Evolutionary conservation across 2,113 vertebrate genomes (phyloP).

Genomic region (Crotalus horridus): DNA sequence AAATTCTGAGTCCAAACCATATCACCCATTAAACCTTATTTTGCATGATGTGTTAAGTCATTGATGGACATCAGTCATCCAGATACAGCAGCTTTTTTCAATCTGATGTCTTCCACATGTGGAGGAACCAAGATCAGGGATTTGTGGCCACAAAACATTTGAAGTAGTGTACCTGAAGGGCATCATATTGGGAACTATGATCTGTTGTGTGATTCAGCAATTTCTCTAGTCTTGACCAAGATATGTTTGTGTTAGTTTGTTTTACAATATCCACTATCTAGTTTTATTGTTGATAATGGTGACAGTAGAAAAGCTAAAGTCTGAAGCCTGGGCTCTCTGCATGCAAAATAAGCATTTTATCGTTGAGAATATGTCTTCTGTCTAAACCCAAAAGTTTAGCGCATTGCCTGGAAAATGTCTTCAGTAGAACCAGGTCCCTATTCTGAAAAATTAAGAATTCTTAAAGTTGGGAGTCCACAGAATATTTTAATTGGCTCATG

Average conservation of each 20-base stretch:
- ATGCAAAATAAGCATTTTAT: not conserved
- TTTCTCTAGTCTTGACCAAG: not conserved
- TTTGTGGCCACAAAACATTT: not conserved
- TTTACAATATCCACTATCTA: not conserved
- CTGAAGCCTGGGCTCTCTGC: not conserved
- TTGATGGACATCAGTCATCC: not conserved
- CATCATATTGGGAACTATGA: not conserved
- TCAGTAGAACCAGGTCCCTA: not conserved
- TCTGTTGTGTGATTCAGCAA: not conserved
- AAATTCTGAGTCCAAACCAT: not conserved
- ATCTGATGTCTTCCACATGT: not conserved
- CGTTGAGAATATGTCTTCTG: not conserved
- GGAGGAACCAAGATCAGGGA: too few species aligned
- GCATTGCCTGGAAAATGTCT: not conserved
- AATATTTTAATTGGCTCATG: too few species aligned
- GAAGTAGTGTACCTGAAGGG: not conserved
- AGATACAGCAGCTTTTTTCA: not conserved
- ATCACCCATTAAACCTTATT: not conserved
- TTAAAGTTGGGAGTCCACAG: not conserved
- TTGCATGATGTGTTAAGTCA: not conserved
- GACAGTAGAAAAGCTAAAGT: not conserved
- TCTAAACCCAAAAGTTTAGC: not conserved
- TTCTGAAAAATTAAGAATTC: not conserved
- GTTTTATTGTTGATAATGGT: not conserved
- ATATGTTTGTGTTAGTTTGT: not conserved